Evolutionary conservation across 2,797 vertebrate species (phyloP).

Genomic region (Melanotaenia nigrans): DNA sequence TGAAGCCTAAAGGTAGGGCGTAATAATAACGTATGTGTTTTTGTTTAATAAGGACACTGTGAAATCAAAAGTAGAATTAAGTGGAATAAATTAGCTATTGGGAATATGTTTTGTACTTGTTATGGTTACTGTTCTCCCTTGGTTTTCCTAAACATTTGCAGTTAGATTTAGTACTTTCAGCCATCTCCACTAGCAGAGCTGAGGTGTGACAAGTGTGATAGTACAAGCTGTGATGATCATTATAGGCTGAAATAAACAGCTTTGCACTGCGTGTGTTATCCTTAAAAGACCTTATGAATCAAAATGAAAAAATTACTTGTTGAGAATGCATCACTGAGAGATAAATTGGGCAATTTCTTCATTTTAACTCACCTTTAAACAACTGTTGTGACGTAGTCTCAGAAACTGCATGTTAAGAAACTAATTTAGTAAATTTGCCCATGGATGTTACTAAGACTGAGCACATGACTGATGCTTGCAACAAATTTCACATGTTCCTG

Average conservation of each 20-base stretch:
- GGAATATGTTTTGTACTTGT: neutral
- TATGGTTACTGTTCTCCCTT: too few species aligned
- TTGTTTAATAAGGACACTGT: too few species aligned
- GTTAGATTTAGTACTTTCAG: neutral
- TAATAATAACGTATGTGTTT: too few species aligned
- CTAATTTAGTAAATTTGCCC: conserved; percentile 22
- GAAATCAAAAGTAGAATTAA: too few species aligned
- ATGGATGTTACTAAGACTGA: neutral
- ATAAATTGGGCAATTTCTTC: conserved; percentile 5
- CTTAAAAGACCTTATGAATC: neutral
- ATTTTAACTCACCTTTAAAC: neutral
- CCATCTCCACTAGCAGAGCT: neutral
- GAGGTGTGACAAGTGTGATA: conserved; percentile 10
- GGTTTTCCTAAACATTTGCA: neutral
- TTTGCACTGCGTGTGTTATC: neutral
- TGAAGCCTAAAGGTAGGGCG: too few species aligned
- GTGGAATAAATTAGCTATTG: neutral
- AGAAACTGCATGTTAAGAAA: conserved; percentile 1
- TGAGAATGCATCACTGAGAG: neutral
- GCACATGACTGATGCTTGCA: conserved; percentile 15
- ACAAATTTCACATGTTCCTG: conserved; percentile 33
- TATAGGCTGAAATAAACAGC: neutral
- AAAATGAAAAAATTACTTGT: neutral
- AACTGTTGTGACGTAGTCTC: neutral
- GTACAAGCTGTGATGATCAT: neutral